Conservation (phyloP, 2,888 invertebrate genomes). For the Rhaphigaster nebulosa region DNA sequence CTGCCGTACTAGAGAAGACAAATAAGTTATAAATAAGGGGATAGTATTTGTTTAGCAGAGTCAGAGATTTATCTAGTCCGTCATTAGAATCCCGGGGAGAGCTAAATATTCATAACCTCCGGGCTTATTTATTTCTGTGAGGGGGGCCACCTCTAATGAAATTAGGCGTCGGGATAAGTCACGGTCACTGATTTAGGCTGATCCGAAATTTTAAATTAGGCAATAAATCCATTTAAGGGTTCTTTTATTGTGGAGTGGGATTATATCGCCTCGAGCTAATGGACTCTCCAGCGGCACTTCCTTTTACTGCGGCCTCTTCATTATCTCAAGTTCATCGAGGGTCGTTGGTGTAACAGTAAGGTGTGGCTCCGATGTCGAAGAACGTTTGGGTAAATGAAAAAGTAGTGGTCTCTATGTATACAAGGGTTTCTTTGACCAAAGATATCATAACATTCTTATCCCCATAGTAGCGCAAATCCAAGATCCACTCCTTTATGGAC, state of each 20-base stretch:
- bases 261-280: slow-evolving; percentile 27
- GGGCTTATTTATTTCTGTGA: neutral
- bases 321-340: slow-evolving; percentile 11
- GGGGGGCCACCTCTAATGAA: slow-evolving; percentile 51
- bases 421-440: too few species aligned
- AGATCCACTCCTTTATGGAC: too few species aligned
- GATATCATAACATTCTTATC: too few species aligned
- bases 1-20: slow-evolving; percentile 17
- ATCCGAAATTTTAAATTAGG: slow-evolving; percentile 59
- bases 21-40: slow-evolving; percentile 55
- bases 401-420: neutral
- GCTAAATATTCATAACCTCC: slow-evolving; percentile 52
- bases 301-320: slow-evolving; percentile 37
- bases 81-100: neutral
- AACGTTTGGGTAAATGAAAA: neutral
- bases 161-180: slow-evolving; percentile 54
- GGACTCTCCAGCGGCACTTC: neutral
- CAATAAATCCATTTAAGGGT: slow-evolving; percentile 57
- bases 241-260: slow-evolving; percentile 53
- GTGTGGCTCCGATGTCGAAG: neutral
- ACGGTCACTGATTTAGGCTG: slow-evolving; percentile 56
- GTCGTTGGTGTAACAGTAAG: neutral
- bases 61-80: slow-evolving; percentile 49
- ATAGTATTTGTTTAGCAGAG: slow-evolving; percentile 52
- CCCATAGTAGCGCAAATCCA: too few species aligned